A percentile compares a stretch with the other conserved stretches of the same genome.
phyloP scores from a whole-genome alignment of 2,888 invertebrate species.

The Meteorus colon region DNA sequence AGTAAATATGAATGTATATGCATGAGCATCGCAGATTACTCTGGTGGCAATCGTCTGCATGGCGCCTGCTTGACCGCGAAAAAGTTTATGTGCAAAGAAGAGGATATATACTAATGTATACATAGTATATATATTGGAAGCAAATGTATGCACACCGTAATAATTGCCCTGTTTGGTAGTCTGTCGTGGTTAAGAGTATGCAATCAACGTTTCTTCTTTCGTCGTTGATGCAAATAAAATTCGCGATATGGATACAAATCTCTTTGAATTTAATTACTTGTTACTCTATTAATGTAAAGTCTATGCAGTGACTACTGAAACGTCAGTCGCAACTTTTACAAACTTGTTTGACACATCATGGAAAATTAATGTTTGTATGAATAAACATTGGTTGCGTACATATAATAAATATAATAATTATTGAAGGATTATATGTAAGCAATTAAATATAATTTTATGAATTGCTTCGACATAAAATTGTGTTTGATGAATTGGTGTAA shows the following conservation, averaged over 20 bases:
- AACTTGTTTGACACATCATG: background rate
- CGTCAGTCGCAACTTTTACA: background rate
- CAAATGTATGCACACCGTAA: background rate
- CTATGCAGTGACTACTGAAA: background rate
- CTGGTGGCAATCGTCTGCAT: constrained; percentile 44
- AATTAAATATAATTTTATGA: constrained; percentile 4
- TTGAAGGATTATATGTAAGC: background rate
- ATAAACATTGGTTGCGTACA: background rate
- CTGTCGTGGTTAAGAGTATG: constrained; percentile 20
- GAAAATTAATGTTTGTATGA: background rate
- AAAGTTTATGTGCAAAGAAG: constrained; percentile 28
- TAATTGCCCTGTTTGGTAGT: constrained; percentile 44
- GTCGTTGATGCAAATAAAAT: constrained; percentile 21
- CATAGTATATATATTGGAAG: constrained; percentile 3
- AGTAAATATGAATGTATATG: constrained; percentile 25
- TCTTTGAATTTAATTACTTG: constrained; percentile 34
- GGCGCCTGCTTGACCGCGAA: constrained; percentile 50
- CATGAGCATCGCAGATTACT: constrained; percentile 30
- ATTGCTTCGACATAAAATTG: background rate
- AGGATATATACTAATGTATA: constrained; percentile 7
- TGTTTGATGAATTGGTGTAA: constrained; percentile 2
- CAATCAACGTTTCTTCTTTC: constrained; percentile 38
- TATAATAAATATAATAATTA: background rate
- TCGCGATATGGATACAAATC: constrained; percentile 24
- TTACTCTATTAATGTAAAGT: constrained; percentile 38